Conservation (phyloP, 1,140 invertebrate species). For the Penaeus japonicus region DNA sequence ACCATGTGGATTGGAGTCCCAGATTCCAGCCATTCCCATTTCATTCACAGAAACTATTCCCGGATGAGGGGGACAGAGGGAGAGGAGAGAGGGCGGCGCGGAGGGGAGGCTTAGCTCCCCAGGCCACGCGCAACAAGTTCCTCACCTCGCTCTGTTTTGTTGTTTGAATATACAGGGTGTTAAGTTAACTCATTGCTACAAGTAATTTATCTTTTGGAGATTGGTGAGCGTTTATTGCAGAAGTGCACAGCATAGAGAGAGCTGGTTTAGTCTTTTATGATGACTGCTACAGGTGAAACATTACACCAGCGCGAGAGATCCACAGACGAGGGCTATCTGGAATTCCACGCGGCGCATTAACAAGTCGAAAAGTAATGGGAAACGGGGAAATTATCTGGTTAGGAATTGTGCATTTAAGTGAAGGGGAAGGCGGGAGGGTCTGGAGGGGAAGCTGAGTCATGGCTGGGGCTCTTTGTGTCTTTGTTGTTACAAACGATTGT, state of each 20-base stretch:
- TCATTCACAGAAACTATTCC: slow-evolving; percentile 57
- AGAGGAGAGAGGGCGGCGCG: background rate
- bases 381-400: slow-evolving; percentile 53
- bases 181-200: no score
- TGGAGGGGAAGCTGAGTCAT: slow-evolving; percentile 4
- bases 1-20: slow-evolving; percentile 51
- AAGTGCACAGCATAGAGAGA: no score
- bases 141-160: slow-evolving; percentile 11
- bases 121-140: slow-evolving; percentile 45
- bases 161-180: background rate
- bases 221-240: no score
- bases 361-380: slow-evolving; percentile 55
- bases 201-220: no score
- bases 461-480: background rate
- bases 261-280: no score
- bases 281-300: no score
- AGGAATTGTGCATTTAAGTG: background rate
- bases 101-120: slow-evolving; percentile 26
- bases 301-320: no score
- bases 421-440: background rate
- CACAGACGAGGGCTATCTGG: background rate
- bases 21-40: slow-evolving; percentile 54
- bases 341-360: slow-evolving; percentile 50
- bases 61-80: background rate
- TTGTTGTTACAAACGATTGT: background rate